A percentile compares a stretch with the other conserved stretches of the same genome.
Evolutionary conservation across 2,888 invertebrate species (phyloP).

Genomic region (Sphaerophoria rueppellii): DNA sequence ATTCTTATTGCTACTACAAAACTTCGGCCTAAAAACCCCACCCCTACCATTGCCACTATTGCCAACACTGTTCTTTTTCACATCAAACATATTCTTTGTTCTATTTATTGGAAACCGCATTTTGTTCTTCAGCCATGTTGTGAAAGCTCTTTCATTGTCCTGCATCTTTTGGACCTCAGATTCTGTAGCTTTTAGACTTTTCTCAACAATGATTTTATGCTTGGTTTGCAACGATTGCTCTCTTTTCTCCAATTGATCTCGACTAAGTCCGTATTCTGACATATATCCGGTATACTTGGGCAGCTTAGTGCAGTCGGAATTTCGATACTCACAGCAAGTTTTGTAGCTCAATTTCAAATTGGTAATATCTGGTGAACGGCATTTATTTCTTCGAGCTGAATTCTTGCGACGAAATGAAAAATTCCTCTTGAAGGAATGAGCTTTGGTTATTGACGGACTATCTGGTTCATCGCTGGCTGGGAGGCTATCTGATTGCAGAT

Average conservation of each 20-base stretch:
- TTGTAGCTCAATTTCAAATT: conserved; percentile 80
- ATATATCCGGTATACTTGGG: conserved; percentile 83
- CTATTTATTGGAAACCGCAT: conserved; percentile 81
- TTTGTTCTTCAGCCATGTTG: conserved; percentile 83
- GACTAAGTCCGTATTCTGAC: conserved; percentile 84
- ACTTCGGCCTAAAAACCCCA: conserved; percentile 58
- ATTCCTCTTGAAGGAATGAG: conserved; percentile 75
- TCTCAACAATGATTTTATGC: conserved; percentile 77
- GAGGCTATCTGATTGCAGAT: conserved; percentile 75
- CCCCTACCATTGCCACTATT: conserved; percentile 72
- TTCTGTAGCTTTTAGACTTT: conserved; percentile 81
- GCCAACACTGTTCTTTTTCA: conserved; percentile 73
- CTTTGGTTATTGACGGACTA: background rate
- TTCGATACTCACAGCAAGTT: conserved; percentile 82
- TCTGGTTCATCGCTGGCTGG: conserved; percentile 35
- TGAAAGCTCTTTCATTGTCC: conserved; percentile 84
- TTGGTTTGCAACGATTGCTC: conserved; percentile 80
- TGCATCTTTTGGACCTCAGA: conserved; percentile 82
- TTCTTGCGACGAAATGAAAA: conserved; percentile 78
- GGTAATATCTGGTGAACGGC: conserved; percentile 55
- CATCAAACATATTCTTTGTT: conserved; percentile 81
- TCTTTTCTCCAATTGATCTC: conserved; percentile 82
- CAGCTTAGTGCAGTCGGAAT: conserved; percentile 80
- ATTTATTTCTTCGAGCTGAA: conserved; percentile 34
- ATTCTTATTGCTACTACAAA: conserved; percentile 44